These are phyloP conservation scores for Agonopterix heracliana DNA, from an alignment of 2,888 invertebrate species.

Conservation along the genomic window DNA sequence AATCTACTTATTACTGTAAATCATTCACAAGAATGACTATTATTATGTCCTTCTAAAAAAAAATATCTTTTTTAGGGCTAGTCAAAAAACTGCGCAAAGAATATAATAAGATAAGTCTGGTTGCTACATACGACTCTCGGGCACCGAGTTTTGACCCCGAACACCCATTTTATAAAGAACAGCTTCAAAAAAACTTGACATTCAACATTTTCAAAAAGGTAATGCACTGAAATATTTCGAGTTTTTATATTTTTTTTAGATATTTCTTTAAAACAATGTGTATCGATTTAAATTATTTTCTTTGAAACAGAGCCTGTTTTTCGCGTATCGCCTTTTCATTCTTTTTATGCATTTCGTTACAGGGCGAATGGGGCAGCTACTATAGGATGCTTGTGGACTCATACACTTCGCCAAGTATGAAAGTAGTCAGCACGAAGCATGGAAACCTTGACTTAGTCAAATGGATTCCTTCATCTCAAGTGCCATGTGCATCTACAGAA, in stretches of 20 bases:
- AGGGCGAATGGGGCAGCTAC: neutral
- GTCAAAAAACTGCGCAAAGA: constrained; percentile 81
- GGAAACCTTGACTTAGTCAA: too few relatives aligned
- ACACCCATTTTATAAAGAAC: neutral
- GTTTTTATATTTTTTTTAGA: too few relatives aligned
- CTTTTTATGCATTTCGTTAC: neutral
- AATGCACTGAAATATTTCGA: neutral
- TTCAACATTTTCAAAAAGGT: neutral
- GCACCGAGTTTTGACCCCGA: neutral
- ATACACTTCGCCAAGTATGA: too few relatives aligned
- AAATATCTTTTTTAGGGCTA: constrained; percentile 65
- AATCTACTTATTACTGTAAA: too few relatives aligned
- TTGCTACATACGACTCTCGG: neutral
- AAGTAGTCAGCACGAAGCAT: too few relatives aligned
- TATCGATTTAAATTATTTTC: neutral
- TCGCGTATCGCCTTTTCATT: neutral
- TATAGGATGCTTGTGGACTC: neutral
- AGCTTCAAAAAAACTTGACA: neutral
- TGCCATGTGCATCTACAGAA: too few relatives aligned
- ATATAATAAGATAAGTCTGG: constrained; percentile 16
- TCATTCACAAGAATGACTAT: too few relatives aligned
- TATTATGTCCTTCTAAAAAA: too few relatives aligned
- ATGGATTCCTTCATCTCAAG: too few relatives aligned
- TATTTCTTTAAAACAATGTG: neutral
- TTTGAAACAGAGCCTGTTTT: neutral